Conservation (phyloP, 2,113 vertebrate species). For the Campylomormyrus tamandua region DNA sequence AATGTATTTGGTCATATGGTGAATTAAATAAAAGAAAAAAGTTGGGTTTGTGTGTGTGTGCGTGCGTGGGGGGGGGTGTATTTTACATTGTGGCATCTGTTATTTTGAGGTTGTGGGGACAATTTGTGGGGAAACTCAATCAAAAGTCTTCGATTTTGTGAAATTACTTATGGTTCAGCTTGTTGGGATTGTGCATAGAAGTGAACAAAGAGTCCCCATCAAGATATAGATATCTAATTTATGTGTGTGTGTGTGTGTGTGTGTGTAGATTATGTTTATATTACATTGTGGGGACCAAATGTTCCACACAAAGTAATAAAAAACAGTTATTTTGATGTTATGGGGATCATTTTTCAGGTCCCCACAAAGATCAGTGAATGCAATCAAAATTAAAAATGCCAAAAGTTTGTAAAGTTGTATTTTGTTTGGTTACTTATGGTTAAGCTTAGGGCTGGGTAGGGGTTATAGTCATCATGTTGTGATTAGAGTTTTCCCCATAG, state of each 20-base stretch:
- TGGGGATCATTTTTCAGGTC: not conserved
- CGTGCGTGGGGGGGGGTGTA: not conserved
- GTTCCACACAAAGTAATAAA: too few relatives aligned
- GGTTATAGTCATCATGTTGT: not conserved
- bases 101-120: not conserved
- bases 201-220: too few relatives aligned
- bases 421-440: not conserved
- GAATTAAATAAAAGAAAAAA: constrained; percentile 10
- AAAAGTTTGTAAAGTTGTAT: not conserved
- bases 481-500: not conserved
- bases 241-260: not conserved
- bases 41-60: not conserved
- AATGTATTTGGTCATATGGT: constrained; percentile 10
- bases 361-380: not conserved
- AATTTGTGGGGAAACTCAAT: not conserved
- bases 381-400: not conserved
- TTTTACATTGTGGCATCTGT: not conserved
- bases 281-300: not conserved
- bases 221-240: too few relatives aligned
- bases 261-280: not conserved
- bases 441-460: not conserved
- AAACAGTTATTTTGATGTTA: not conserved
- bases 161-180: too few relatives aligned
- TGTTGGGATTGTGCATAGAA: too few relatives aligned
- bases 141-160: too few relatives aligned